These are phyloP conservation scores for Formicarius rufipectus DNA, from an alignment of 2,113 vertebrate genomes.

Conservation along the genomic window DNA sequence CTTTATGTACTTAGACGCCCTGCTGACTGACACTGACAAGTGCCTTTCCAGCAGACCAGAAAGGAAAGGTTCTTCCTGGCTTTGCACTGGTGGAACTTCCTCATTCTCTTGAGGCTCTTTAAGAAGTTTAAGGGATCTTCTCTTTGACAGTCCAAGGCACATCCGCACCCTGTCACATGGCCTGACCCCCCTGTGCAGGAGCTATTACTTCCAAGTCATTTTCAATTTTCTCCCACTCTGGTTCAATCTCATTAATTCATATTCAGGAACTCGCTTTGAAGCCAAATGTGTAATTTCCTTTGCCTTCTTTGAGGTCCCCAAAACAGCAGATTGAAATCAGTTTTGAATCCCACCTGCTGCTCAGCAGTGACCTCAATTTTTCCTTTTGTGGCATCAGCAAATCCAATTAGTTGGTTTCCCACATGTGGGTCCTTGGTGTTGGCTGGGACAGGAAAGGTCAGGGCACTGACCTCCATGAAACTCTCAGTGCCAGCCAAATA, in stretches of 20 bases:
- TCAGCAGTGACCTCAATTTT: slow-evolving; percentile 51
- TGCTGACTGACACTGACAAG: background rate
- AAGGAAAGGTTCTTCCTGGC: background rate
- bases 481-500: background rate
- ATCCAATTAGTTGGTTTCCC: slow-evolving; percentile 41
- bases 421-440: background rate
- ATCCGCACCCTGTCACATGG: background rate
- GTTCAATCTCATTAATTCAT: background rate
- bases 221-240: slow-evolving; percentile 18
- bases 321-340: slow-evolving; percentile 9
- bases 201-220: slow-evolving; percentile 35
- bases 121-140: background rate
- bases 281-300: background rate
- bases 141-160: background rate
- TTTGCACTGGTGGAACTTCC: background rate
- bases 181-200: background rate
- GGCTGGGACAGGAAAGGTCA: background rate
- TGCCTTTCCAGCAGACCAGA: background rate
- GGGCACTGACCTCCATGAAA: background rate
- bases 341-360: slow-evolving; percentile 36
- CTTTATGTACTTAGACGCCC: background rate
- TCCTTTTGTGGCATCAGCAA: slow-evolving; percentile 48
- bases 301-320: background rate
- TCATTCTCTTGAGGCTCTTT: background rate
- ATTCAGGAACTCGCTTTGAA: slow-evolving; percentile 35